Base-by-base conservation (phyloP, 2,888 invertebrate species). In the Mesorhabditis spiculigera region DNA sequence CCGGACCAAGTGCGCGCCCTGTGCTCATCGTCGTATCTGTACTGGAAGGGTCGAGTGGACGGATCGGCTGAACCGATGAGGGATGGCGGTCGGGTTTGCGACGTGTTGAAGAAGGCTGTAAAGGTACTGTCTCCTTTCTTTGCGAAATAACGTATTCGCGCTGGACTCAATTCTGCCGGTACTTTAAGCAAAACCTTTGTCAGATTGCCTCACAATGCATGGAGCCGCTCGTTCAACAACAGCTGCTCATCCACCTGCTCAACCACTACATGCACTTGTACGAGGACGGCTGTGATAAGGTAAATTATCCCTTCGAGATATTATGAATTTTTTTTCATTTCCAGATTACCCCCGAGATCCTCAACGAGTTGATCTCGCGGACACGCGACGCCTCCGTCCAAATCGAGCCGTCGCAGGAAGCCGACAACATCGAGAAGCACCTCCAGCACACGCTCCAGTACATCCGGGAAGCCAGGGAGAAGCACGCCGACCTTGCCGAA, bases 211-310 rank as follows among this genome's bases (percentile, higher is more conserved):
- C 93, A 79, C 96, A 98, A 85, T 97, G 97, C 85, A 93, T 99
- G 93, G 98, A 99, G 88, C 91, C 91, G 28, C 92, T 93, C 4
- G 95, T 96, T 5, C 96, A 97, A 89, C 93, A 95, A 42, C 96
- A 97, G 86, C 89, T 99, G 62, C 92, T 94, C 86, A 93, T 95
- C 4, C 97, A 97, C 86, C 90, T 98, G 5, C 89, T 99, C 68
- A 95, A 95, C 86, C 91, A 94, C 78, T 95, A 96, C 87, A 91
- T 95, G 68, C 92, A 93, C 87, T 94, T 95, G 87, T 91, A 92
- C 82, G 94, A 95, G 86, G 91, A 94, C 77, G 93, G 93, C 71
- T 93, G 93, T 87, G 89, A 89, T 70, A 89, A 90, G 86, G 91
- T 91, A 58, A 67, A 41, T 65, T 69, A 13, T 64, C 65, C 65